A percentile compares a stretch with the other conserved stretches of the same genome.
These are phyloP conservation scores for Calyptomena viridis DNA, from an alignment of 2,113 vertebrate genomes.

Conservation along the genomic window DNA sequence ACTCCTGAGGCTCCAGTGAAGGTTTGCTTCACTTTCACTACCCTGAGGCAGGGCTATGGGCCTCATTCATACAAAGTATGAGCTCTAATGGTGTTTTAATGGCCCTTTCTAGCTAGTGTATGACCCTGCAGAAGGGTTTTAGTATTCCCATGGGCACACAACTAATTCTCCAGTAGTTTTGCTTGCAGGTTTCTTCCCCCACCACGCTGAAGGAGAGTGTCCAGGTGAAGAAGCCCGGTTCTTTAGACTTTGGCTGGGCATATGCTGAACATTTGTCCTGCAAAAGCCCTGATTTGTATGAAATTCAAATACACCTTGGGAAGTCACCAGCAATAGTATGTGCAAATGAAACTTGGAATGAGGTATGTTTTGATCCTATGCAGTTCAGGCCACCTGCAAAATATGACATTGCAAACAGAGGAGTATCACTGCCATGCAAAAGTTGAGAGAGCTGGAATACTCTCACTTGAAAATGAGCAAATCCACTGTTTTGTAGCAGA, in stretches of 20 bases:
- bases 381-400: background rate
- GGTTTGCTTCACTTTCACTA: background rate
- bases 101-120: background rate
- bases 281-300: background rate
- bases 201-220: background rate
- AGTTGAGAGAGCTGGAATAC: background rate
- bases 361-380: background rate
- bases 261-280: background rate
- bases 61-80: background rate
- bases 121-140: background rate
- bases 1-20: background rate
- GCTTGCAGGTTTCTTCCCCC: background rate
- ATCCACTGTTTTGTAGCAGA: background rate
- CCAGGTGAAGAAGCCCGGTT: background rate
- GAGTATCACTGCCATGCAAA: background rate
- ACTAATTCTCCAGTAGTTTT: background rate
- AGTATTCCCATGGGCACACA: background rate
- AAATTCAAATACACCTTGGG: background rate
- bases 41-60: background rate
- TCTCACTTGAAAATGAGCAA: background rate
- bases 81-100: slow-evolving; percentile 16
- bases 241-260: background rate
- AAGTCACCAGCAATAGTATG: background rate
- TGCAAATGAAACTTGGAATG: background rate
- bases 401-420: background rate